These are phyloP conservation scores for Arnoldichthys spilopterus DNA, from an alignment of 2,797 vertebrate genomes.

Conservation along the genomic window DNA sequence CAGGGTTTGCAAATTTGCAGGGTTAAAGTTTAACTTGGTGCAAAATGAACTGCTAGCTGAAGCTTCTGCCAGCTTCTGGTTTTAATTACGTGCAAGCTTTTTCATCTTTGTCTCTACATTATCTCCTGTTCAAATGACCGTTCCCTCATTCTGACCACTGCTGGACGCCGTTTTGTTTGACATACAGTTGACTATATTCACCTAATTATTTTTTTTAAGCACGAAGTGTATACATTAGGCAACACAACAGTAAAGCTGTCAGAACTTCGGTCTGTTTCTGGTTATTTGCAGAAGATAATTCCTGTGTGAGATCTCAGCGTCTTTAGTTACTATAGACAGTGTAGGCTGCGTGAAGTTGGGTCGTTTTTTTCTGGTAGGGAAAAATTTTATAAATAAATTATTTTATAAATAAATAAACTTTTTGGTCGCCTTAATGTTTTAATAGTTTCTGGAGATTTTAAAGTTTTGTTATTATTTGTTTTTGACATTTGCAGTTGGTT, in stretches of 20 bases:
- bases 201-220: no score
- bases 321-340: no score
- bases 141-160: neutral
- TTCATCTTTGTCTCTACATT: neutral
- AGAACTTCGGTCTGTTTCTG: neutral
- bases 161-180: neutral
- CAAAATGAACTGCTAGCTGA: neutral
- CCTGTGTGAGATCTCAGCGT: neutral
- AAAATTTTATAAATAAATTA: no score
- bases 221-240: neutral
- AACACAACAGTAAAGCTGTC: neutral
- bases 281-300: neutral
- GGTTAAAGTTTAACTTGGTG: neutral
- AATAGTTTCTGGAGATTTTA: neutral
- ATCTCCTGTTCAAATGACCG: neutral
- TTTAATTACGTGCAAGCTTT: rapidly evolving
- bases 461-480: neutral
- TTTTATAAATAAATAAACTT: constrained; percentile 1
- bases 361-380: neutral
- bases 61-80: no score
- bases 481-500: neutral
- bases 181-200: no score
- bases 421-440: neutral
- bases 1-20: neutral
- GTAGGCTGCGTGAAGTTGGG: neutral